phyloP scores from a whole-genome alignment of 2,113 vertebrate species.

The Carollia perspicillata region DNA sequence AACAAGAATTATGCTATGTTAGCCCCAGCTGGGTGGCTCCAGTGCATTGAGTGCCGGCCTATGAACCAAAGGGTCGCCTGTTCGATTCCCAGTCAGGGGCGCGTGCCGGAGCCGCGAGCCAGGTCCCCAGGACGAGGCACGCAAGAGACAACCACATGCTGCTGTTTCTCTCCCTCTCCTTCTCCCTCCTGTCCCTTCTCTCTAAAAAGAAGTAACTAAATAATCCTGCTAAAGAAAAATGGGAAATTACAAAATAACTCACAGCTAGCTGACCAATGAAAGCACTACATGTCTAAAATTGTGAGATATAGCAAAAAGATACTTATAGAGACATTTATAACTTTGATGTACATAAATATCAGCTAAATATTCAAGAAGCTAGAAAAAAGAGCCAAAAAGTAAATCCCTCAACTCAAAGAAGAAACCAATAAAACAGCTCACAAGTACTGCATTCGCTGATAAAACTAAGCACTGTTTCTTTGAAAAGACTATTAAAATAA shows the following conservation, averaged over 20 bases:
- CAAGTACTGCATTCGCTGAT: not conserved
- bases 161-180: too few species aligned
- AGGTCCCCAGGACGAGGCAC: too few species aligned
- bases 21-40: not conserved
- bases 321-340: not conserved
- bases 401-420: not conserved
- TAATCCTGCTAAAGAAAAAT: not conserved
- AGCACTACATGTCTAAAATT: not conserved
- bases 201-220: not conserved
- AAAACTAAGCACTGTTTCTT: slow-evolving; percentile 13
- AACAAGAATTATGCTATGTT: slow-evolving; percentile 1
- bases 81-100: too few species aligned
- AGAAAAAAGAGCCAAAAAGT: not conserved
- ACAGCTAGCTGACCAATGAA: not conserved
- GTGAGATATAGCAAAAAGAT: not conserved
- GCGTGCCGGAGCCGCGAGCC: too few species aligned
- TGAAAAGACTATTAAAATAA: slow-evolving; percentile 23
- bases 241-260: not conserved
- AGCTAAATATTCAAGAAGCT: slow-evolving; percentile 1
- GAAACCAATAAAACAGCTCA: slow-evolving; percentile 6
- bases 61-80: too few species aligned
- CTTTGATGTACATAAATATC: not conserved
- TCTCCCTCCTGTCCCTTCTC: too few species aligned
- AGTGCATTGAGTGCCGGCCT: too few species aligned
- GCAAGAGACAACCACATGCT: too few species aligned